These are phyloP conservation scores for Coelogynopora nodosa DNA, from an alignment of 2,888 invertebrate species.

Conservation along the genomic window DNA sequence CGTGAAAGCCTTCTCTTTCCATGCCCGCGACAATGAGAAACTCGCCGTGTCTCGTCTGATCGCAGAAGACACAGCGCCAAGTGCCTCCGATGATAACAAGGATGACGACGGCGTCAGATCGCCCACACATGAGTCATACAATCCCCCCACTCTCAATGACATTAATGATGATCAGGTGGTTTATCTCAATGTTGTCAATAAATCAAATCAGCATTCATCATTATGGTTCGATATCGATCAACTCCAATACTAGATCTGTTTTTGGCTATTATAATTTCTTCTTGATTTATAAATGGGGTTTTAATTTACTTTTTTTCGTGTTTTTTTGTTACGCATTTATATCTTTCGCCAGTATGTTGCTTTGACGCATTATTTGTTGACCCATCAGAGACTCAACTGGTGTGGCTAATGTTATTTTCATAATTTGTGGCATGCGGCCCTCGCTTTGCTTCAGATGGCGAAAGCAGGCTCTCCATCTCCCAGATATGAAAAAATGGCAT, in stretches of 20 bases:
- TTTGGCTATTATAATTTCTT: too few relatives aligned
- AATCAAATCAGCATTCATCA: too few relatives aligned
- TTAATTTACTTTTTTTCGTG: too few relatives aligned
- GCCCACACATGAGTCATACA: background rate
- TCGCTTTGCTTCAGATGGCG: background rate
- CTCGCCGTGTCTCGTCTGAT: background rate
- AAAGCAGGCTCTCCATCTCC: background rate
- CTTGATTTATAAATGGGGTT: too few relatives aligned
- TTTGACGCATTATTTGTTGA: too few relatives aligned
- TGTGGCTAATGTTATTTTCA: too few relatives aligned
- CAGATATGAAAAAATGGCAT: background rate
- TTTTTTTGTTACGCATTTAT: too few relatives aligned
- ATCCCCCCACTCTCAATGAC: background rate
- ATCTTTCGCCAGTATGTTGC: too few relatives aligned
- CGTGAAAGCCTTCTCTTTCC: conserved; percentile 42
- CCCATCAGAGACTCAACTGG: too few relatives aligned
- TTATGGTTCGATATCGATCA: too few relatives aligned
- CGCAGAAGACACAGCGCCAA: background rate
- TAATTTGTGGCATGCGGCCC: background rate
- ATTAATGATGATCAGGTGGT: conserved; percentile 8
- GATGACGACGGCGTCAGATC: background rate
- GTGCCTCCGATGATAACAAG: background rate
- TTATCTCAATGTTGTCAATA: background rate
- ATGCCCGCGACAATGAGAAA: conserved; percentile 37
- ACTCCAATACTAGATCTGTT: too few relatives aligned